Evolutionary conservation across 2,113 vertebrate genomes (phyloP), one percentile per base, ranked within the genome.

Genomic region (Hyperopisus bebe): DNA sequence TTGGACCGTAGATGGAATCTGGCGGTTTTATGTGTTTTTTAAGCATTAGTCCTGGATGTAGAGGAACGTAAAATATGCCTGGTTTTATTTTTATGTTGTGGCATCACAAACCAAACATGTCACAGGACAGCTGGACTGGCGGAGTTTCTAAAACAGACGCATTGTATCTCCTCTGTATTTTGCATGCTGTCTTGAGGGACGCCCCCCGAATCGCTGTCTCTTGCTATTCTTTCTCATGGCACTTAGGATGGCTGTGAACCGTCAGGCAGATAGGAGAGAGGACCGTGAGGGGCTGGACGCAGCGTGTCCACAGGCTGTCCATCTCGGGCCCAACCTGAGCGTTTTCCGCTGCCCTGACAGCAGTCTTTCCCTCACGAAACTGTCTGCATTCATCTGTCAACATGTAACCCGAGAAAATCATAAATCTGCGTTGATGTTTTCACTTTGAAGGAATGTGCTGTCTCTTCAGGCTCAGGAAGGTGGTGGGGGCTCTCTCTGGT

Each of bases 401-500:
- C 50, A 55, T 86, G 89, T 55, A 47, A 89, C 53, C 11, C 53
- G 89, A 62, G 82, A 85, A 58, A 17, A 31, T 89, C 82, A 48
- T 89, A 86, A 89, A 89, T 89, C 82, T 44, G 7, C 83, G 39
- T 27, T 84, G 27, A 70, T 53, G 84, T 62, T 86, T 58, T 88
- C 77, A 51, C 24, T 74, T 47, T 48, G 80, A 48, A 19, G 44
- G 89, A 86, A 24, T 66, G 42, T 19, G 15, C 42, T 86, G 39
- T 42, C 55, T 47, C 51, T 46, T 17, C 55, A 44, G 53, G 89
- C 15, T 48, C 15, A 9, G 70, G 46, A 6, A 19, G 58, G 31
- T 17, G n/a, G 9, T 47, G 15, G 11, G 44, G 19, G 47, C n/a
- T 42, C 39, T 24, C 27, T 27, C 85, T 62, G 80, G 39, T 89